These are phyloP conservation scores for Sarcoramphus papa DNA, from an alignment of 2,797 vertebrate genomes.

Conservation along the genomic window DNA sequence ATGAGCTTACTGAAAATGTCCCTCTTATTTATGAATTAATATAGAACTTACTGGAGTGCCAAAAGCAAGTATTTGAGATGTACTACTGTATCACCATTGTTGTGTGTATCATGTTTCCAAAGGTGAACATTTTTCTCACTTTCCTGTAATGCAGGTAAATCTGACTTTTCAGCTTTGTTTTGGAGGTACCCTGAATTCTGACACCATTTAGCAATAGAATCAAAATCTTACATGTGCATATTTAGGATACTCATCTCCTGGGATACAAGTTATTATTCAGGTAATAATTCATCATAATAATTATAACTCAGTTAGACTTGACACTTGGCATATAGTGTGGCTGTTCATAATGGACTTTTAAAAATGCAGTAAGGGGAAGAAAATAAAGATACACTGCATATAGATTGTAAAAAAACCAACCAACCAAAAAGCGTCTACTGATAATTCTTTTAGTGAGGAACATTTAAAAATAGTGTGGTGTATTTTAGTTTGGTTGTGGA, in stretches of 20 bases:
- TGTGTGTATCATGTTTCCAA: background rate
- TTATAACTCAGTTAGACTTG: background rate
- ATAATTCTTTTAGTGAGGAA: background rate
- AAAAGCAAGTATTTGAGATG: background rate
- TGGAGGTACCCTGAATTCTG: background rate
- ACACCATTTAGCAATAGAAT: background rate
- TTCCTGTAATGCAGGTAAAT: background rate
- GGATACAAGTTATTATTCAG: background rate
- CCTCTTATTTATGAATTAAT: background rate
- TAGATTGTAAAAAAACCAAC: background rate
- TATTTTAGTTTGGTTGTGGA: background rate
- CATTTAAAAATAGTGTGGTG: background rate
- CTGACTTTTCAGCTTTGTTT: background rate
- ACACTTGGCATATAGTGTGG: background rate
- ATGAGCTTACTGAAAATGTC: background rate
- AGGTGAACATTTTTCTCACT: background rate
- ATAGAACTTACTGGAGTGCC: background rate
- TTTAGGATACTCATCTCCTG: background rate
- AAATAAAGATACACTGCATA: background rate
- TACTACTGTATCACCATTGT: background rate
- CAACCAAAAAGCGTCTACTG: accelerated
- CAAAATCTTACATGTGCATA: background rate
- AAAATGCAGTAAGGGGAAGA: background rate
- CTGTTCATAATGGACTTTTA: background rate
- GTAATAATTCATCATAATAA: background rate